phyloP scores from a whole-genome alignment of 2,113 vertebrate genomes.

The Rynchops niger region DNA sequence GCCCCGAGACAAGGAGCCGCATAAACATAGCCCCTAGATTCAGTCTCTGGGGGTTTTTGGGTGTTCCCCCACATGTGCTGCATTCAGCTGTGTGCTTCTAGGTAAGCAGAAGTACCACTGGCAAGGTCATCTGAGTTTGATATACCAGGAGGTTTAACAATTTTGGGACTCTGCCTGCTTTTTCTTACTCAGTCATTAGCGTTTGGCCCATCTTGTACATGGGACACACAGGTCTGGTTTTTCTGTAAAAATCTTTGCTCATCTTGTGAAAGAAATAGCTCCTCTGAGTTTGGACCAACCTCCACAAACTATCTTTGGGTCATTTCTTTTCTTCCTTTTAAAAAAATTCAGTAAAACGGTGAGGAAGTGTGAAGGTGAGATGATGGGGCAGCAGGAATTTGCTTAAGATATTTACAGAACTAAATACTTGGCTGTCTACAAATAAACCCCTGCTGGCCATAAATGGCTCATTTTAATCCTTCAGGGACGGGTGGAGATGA shows the following conservation, averaged over 20 bases:
- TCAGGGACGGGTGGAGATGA: neutral
- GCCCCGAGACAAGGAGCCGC: neutral
- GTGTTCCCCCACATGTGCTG: neutral
- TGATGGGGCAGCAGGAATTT: neutral
- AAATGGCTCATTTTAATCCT: neutral
- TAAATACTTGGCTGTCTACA: neutral
- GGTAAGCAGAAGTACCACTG: neutral
- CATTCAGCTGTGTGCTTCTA: rapidly evolving
- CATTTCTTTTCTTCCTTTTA: neutral
- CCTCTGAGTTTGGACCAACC: neutral
- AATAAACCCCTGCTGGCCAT: neutral
- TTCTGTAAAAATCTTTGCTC: neutral
- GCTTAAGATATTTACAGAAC: neutral
- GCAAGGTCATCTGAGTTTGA: neutral
- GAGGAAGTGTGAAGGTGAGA: neutral
- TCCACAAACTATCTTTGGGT: neutral
- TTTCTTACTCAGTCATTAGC: neutral
- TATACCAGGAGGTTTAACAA: rapidly evolving
- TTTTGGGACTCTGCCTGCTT: neutral
- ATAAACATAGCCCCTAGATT: rapidly evolving
- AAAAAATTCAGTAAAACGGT: no score
- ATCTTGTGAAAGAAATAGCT: neutral
- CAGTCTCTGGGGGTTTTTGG: neutral
- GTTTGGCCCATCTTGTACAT: neutral
- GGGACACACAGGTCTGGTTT: neutral